Conservation (phyloP, 2,888 invertebrate genomes). For the Dicyrtomina minuta region DNA sequence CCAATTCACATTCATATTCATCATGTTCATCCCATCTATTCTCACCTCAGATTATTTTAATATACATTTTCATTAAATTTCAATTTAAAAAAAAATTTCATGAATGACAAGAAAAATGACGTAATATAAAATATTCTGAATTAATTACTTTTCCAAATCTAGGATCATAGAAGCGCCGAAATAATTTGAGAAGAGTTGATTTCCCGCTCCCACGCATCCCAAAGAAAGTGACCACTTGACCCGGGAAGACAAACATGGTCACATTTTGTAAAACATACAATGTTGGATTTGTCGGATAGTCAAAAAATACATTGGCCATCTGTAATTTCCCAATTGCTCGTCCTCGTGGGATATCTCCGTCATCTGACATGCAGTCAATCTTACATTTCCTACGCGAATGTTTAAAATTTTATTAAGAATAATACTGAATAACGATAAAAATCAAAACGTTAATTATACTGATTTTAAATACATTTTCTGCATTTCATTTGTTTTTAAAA, state of each 20-base stretch:
- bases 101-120: too few species aligned
- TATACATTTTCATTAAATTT: too few species aligned
- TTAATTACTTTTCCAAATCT: constrained; percentile 15
- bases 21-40: constrained; percentile 39
- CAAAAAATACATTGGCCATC: constrained; percentile 36
- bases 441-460: not conserved
- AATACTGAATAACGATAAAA: too few species aligned
- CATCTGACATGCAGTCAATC: constrained; percentile 38
- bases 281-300: constrained; percentile 37
- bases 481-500: too few species aligned
- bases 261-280: constrained; percentile 20
- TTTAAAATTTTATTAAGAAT: too few species aligned
- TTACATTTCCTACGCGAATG: constrained; percentile 22
- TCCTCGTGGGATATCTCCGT: constrained; percentile 32
- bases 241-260: constrained; percentile 37
- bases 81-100: too few species aligned
- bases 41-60: constrained; percentile 25
- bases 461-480: too few species aligned
- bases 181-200: not conserved
- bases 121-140: not conserved
- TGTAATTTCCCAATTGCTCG: constrained; percentile 39
- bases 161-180: constrained; percentile 32
- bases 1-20: constrained; percentile 41
- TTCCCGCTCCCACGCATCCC: not conserved
- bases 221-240: constrained; percentile 37